A percentile compares a stretch with the other conserved stretches of the same genome.
Conservation (phyloP, 2,888 invertebrate species). For the Drosophila seclusa region DNA sequence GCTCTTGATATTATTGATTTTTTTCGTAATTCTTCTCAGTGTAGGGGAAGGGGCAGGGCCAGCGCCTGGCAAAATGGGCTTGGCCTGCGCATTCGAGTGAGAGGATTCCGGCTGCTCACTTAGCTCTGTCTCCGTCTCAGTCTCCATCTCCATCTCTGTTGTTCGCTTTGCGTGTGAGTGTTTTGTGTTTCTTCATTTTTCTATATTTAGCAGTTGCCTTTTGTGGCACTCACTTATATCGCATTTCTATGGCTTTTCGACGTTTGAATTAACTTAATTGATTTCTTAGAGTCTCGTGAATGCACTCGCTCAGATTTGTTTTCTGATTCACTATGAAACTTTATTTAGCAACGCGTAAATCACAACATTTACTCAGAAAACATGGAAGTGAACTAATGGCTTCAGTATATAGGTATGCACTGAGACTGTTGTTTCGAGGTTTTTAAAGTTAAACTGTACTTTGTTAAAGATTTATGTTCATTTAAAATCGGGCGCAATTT, state of each 20-base stretch:
- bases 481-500: not conserved
- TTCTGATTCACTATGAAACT: not conserved
- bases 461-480: not conserved
- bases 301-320: slow-evolving; percentile 25
- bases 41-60: slow-evolving; percentile 37
- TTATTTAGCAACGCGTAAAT: slow-evolving; percentile 5
- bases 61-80: slow-evolving; percentile 63
- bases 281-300: slow-evolving; percentile 40
- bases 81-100: slow-evolving; percentile 67
- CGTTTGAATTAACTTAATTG: slow-evolving; percentile 60
- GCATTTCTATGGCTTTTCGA: slow-evolving; percentile 41
- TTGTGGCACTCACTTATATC: slow-evolving; percentile 53
- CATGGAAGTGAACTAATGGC: not conserved
- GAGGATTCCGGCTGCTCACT: slow-evolving; percentile 54
- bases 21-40: slow-evolving; percentile 27
- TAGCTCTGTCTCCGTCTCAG: slow-evolving; percentile 41
- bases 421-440: not conserved
- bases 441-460: not conserved
- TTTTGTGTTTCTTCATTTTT: slow-evolving; percentile 8
- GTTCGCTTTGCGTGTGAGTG: slow-evolving; percentile 3
- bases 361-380: not conserved
- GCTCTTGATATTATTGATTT: not conserved
- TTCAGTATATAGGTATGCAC: not conserved
- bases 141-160: slow-evolving; percentile 40
- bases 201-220: slow-evolving; percentile 53